A percentile compares a stretch with the other conserved stretches of the same genome.
Evolutionary conservation across 2,797 vertebrate genomes (phyloP).

Genomic region (Myotis vivesi): DNA sequence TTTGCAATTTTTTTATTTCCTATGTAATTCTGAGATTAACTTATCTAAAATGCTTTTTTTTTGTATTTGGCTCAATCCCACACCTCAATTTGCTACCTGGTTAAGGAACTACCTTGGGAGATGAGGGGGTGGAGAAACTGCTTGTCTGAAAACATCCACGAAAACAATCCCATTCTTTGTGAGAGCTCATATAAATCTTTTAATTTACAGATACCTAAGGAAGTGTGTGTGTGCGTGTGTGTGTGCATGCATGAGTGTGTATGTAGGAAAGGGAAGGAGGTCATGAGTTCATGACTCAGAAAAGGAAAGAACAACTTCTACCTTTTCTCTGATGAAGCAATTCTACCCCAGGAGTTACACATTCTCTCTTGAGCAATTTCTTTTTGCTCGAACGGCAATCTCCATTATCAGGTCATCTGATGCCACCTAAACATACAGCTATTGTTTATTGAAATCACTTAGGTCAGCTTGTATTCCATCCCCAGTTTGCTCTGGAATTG

Average conservation of each 20-base stretch:
- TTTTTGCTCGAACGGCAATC: background rate
- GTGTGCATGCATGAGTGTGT: background rate
- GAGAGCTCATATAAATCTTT: conserved; percentile 8
- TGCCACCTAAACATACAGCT: background rate
- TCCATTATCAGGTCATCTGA: background rate
- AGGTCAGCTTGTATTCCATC: background rate
- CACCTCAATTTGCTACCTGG: background rate
- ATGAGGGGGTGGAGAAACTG: conserved; percentile 37
- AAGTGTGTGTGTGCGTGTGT: background rate
- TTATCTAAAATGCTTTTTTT: background rate
- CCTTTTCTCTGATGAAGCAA: background rate
- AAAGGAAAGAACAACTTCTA: background rate
- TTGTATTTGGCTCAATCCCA: background rate
- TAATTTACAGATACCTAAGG: background rate
- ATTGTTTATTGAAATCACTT: background rate
- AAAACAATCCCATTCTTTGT: conserved; percentile 39
- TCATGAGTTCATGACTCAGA: conserved; percentile 38
- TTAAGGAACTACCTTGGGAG: conserved; percentile 51
- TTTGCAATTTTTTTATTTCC: conserved; percentile 36
- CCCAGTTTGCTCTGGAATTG: background rate
- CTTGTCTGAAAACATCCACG: background rate
- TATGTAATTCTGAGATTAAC: background rate
- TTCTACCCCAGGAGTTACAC: background rate
- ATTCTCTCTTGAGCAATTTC: background rate
- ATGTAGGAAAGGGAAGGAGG: background rate